Evolutionary conservation across 2,113 vertebrate species (phyloP).

Genomic region (Psittacara wagleri): DNA sequence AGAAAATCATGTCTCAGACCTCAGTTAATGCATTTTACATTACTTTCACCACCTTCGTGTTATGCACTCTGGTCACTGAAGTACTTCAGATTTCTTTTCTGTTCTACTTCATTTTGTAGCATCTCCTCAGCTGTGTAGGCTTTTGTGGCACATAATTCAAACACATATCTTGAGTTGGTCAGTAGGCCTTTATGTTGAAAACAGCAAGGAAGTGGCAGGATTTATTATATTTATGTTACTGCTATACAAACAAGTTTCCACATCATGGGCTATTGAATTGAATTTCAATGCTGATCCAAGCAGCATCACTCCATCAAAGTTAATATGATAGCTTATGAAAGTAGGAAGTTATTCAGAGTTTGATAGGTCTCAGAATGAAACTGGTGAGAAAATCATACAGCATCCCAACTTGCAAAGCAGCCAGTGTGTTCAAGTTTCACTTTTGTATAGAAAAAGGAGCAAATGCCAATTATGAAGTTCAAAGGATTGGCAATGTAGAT

Average conservation of each 20-base stretch:
- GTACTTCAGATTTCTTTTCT: neutral
- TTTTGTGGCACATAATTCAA: neutral
- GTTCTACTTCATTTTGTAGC: neutral
- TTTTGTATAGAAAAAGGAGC: neutral
- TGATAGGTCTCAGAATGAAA: neutral
- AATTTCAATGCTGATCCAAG: neutral
- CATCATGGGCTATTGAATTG: neutral
- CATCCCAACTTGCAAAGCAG: neutral
- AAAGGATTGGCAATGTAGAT: neutral
- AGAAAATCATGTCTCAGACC: neutral
- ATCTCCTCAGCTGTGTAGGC: neutral
- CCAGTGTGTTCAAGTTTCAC: neutral
- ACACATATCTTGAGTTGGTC: neutral
- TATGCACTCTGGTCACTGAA: neutral
- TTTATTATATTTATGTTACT: neutral
- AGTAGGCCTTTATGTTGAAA: neutral
- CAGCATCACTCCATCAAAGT: neutral
- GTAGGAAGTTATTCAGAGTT: neutral
- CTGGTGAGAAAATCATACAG: neutral
- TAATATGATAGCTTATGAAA: neutral
- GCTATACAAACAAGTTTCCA: neutral
- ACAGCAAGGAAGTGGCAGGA: neutral
- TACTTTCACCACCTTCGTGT: neutral
- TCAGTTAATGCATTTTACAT: slow-evolving; percentile 25
- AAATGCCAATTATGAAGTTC: neutral